phyloP scores from a whole-genome alignment of 2,797 vertebrate genomes.

The Gorsachius magnificus region DNA sequence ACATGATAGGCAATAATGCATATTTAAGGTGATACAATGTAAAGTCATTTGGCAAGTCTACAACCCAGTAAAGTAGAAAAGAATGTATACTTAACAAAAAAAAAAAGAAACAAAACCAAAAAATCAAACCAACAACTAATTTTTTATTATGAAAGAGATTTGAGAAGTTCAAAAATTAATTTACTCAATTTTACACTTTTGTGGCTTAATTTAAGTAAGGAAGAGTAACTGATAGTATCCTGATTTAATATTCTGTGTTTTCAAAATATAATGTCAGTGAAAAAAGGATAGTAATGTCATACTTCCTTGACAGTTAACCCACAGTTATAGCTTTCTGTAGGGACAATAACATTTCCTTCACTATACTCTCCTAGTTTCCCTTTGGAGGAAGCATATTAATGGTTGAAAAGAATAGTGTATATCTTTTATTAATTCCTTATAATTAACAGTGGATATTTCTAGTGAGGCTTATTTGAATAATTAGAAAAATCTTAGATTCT shows the following conservation, averaged over 20 bases:
- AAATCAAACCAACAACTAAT: not conserved
- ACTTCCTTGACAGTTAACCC: constrained; percentile 58
- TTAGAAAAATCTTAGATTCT: not conserved
- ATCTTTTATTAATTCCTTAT: not conserved
- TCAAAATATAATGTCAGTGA: constrained; percentile 53
- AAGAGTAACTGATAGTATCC: constrained; percentile 28
- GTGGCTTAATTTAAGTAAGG: constrained; percentile 20
- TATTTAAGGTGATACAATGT: constrained; percentile 9
- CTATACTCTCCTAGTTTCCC: not conserved
- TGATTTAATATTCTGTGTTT: constrained; percentile 65
- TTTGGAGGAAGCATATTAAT: not conserved
- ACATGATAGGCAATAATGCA: constrained; percentile 29
- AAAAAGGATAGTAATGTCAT: constrained; percentile 42
- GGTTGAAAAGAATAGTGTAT: not conserved
- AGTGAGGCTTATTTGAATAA: not conserved
- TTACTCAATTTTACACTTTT: constrained; percentile 30
- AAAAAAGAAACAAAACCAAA: not conserved
- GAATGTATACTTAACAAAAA: not conserved
- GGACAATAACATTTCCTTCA: constrained; percentile 13
- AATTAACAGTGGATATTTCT: not conserved
- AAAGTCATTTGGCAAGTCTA: constrained; percentile 2
- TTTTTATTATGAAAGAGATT: constrained; percentile 37
- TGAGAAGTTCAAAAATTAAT: constrained; percentile 43
- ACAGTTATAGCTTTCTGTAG: constrained; percentile 26
- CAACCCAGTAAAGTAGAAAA: constrained; percentile 36